These are phyloP conservation scores for Gnathochromis pfefferi DNA, from an alignment of 2,113 vertebrate species.

Conservation along the genomic window DNA sequence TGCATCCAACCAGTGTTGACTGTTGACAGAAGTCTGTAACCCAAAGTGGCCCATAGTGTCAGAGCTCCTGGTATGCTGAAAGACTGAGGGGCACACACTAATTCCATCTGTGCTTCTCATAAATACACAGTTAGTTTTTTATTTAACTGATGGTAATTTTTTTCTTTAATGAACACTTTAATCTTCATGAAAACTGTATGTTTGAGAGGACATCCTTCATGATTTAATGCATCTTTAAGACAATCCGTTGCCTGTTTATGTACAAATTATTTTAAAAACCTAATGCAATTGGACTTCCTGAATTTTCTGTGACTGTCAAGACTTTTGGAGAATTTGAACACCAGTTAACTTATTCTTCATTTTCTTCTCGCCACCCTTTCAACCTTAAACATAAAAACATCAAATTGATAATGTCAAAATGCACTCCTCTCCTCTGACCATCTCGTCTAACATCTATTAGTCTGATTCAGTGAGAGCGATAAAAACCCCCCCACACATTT, in stretches of 20 bases:
- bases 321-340: background rate
- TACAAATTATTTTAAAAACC: background rate
- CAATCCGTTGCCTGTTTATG: background rate
- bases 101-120: background rate
- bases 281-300: background rate
- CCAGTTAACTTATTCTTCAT: background rate
- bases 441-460: background rate
- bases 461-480: background rate
- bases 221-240: background rate
- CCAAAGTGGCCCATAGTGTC: background rate
- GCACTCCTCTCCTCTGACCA: background rate
- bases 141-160: background rate
- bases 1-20: background rate
- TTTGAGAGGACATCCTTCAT: background rate
- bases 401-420: background rate
- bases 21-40: background rate
- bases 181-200: background rate
- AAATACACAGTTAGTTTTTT: background rate
- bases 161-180: background rate
- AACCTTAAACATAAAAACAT: background rate
- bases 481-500: rapidly evolving
- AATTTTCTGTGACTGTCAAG: background rate
- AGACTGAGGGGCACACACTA: background rate
- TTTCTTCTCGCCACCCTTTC: background rate
- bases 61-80: background rate